Evolutionary conservation across 2,888 invertebrate species (phyloP).

Genomic region (Lordiphosa andalusiaca): DNA sequence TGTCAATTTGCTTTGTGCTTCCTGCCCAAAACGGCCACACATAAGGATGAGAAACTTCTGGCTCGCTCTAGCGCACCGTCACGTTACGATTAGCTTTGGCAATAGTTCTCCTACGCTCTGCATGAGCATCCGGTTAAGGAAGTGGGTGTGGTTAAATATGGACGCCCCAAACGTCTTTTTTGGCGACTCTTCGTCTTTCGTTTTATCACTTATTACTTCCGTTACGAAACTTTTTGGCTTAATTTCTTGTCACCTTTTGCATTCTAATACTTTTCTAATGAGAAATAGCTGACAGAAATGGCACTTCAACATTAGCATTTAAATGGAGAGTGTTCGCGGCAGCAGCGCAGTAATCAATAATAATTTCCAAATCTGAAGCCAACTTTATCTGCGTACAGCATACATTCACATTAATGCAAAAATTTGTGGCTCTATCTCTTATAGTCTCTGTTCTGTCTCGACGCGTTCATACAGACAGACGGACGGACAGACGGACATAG

Average conservation of each 20-base stretch:
- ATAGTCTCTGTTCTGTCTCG: no score
- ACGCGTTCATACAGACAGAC: no score
- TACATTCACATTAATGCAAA: no score
- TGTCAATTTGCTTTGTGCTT: conserved; percentile 62
- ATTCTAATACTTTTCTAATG: conserved; percentile 54
- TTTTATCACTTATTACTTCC: conserved; percentile 76
- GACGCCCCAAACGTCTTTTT: conserved; percentile 11
- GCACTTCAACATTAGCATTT: conserved; percentile 64
- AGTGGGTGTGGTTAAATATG: conserved; percentile 32
- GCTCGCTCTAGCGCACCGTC: conserved; percentile 34
- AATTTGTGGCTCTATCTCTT: no score
- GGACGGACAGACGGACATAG: no score
- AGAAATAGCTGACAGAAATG: conserved; percentile 35
- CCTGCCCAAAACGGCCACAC: conserved; percentile 13
- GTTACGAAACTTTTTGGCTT: conserved; percentile 56
- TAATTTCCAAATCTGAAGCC: no score
- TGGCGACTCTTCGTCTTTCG: conserved; percentile 62
- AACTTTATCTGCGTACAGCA: no score
- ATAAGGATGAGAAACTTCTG: conserved; percentile 10
- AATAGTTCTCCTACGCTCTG: conserved; percentile 51
- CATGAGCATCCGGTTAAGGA: conserved; percentile 62
- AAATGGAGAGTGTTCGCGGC: no score
- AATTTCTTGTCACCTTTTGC: conserved; percentile 64
- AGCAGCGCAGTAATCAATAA: no score
- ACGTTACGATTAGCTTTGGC: conserved; percentile 64